Evolutionary conservation across 2,888 invertebrate species (phyloP).

Genomic region (Allygus modestus): DNA sequence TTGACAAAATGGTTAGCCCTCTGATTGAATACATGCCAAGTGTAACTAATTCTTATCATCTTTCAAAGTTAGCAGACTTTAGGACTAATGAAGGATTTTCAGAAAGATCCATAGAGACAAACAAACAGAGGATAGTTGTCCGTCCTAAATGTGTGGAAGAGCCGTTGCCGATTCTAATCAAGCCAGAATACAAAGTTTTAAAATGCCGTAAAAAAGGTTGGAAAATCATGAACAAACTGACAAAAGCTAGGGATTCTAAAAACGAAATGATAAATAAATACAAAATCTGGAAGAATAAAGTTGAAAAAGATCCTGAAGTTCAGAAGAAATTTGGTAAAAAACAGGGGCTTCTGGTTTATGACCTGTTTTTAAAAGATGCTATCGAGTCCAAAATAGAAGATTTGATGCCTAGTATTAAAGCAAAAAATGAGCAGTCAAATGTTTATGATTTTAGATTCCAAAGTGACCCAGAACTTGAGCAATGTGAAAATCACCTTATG

Average conservation of each 20-base stretch:
- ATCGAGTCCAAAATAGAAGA: background rate
- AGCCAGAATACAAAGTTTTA: background rate
- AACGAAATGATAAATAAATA: background rate
- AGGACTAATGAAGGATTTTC: background rate
- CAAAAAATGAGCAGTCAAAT: background rate
- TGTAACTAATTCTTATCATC: background rate
- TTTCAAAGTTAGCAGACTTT: slow-evolving; percentile 13
- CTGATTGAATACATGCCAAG: background rate
- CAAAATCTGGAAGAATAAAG: slow-evolving; percentile 1
- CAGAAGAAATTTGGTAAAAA: background rate
- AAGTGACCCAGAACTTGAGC: background rate
- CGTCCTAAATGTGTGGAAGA: slow-evolving; percentile 19
- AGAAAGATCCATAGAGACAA: background rate
- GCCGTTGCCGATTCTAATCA: background rate
- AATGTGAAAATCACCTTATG: background rate
- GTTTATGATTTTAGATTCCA: slow-evolving; percentile 2
- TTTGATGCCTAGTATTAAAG: background rate
- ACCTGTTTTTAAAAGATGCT: slow-evolving; percentile 2
- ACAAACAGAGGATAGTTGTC: background rate
- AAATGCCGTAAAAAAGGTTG: background rate
- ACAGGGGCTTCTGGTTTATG: background rate
- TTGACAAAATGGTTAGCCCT: slow-evolving; percentile 4
- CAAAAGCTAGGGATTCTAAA: background rate
- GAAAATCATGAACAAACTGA: background rate
- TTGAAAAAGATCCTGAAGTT: background rate